Evolutionary conservation across 2,888 invertebrate species (phyloP).

Genomic region (Eulithis prunata): DNA sequence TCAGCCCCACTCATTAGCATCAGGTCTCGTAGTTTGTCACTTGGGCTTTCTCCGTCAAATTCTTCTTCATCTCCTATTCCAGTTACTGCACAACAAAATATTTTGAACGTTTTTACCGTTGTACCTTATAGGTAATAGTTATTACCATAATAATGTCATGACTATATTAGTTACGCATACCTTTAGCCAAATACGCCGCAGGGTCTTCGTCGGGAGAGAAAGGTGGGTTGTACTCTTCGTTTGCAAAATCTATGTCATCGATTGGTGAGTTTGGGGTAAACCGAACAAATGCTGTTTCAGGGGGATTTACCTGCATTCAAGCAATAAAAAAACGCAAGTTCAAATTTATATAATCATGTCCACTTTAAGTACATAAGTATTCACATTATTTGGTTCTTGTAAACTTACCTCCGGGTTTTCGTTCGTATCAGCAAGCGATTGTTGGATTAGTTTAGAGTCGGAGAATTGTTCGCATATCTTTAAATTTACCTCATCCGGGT

Average conservation of each 20-base stretch:
- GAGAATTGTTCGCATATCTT: conserved; percentile 75
- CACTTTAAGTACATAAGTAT: no score
- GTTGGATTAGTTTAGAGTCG: conserved; percentile 67
- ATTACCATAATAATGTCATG: background rate
- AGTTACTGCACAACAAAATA: conserved; percentile 24
- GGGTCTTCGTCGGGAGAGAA: conserved; percentile 77
- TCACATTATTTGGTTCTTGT: background rate
- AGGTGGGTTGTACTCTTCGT: conserved; percentile 92
- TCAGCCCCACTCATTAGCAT: conserved; percentile 65
- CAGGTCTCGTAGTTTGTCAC: conserved; percentile 72
- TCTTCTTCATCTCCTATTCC: conserved; percentile 47
- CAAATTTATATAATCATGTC: background rate
- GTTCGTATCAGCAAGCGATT: conserved; percentile 47
- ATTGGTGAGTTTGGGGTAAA: conserved; percentile 88
- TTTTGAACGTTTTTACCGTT: background rate
- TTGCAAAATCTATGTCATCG: conserved; percentile 89
- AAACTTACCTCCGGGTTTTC: conserved; percentile 57
- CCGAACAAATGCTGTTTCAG: conserved; percentile 90
- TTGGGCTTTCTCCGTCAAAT: conserved; percentile 59
- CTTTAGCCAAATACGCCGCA: conserved; percentile 62
- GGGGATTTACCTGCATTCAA: conserved; percentile 81
- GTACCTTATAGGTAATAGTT: no score
- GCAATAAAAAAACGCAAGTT: conserved; percentile 1
- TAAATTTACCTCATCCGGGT: conserved; percentile 66
- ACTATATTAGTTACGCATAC: conserved; percentile 42